Percentiles rank a stretch among this genome's conserved stretches.
Conservation (phyloP, 2,797 vertebrate species). For the Labeo calbasu region DNA sequence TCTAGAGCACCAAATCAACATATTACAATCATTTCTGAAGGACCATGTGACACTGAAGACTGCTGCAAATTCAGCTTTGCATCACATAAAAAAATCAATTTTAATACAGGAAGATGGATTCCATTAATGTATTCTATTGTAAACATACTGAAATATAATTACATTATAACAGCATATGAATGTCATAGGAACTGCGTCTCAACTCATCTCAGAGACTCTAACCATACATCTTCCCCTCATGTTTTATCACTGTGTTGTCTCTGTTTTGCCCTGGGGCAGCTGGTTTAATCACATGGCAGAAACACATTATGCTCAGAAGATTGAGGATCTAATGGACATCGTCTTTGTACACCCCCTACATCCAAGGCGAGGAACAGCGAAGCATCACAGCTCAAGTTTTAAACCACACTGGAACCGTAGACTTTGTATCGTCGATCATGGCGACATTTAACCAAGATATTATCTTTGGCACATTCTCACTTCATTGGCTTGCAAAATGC, state of each 20-base stretch:
- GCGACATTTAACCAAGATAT: constrained; percentile 34
- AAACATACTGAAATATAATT: not conserved
- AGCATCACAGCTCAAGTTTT: constrained; percentile 25
- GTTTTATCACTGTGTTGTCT: constrained; percentile 60
- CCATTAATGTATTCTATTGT: not conserved
- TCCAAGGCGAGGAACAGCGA: constrained; percentile 35
- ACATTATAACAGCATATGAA: not conserved
- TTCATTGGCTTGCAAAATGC: constrained; percentile 30
- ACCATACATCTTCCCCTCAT: constrained; percentile 31
- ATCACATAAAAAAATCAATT: not conserved
- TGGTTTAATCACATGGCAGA: constrained; percentile 64
- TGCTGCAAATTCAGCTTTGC: not conserved
- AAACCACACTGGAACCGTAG: constrained; percentile 14
- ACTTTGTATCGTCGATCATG: constrained; percentile 4
- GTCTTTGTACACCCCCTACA: constrained; percentile 54
- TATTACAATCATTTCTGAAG: not conserved
- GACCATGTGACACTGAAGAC: not conserved
- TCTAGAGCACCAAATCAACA: not conserved
- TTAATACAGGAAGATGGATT: not conserved
- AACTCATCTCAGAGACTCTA: not conserved
- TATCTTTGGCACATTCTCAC: not conserved
- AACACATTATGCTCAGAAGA: constrained; percentile 78
- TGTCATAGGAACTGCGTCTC: not conserved
- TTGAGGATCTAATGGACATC: constrained; percentile 75
- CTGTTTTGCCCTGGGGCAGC: constrained; percentile 54